Conservation (phyloP, 1,140 invertebrate genomes). For the Anthonomus grandis region DNA sequence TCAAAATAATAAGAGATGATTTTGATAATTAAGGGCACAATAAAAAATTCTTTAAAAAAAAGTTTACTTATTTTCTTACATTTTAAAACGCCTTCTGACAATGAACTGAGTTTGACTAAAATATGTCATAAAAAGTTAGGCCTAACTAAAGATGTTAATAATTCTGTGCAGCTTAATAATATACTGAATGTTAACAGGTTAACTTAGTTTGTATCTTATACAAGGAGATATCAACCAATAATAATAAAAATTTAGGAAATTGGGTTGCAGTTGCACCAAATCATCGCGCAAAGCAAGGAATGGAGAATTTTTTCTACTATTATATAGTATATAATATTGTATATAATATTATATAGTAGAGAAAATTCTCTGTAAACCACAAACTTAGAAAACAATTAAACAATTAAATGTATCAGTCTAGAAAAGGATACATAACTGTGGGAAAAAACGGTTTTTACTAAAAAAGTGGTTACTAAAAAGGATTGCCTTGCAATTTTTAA, state of each 20-base stretch:
- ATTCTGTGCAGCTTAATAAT: too few relatives aligned
- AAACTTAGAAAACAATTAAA: constrained; percentile 1
- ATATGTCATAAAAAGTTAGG: constrained; percentile 4
- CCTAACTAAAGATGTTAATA: too few relatives aligned
- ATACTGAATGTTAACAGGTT: too few relatives aligned
- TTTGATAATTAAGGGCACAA: not conserved
- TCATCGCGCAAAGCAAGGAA: not conserved
- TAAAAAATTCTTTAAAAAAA: not conserved
- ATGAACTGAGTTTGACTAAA: not conserved
- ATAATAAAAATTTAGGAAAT: too few relatives aligned
- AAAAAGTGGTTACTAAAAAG: constrained; percentile 5
- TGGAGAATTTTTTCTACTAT: too few relatives aligned
- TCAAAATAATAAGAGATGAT: not conserved
- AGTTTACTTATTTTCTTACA: not conserved
- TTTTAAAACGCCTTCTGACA: constrained; percentile 2
- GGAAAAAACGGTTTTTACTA: constrained; percentile 1
- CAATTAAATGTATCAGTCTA: not conserved
- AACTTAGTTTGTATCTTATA: too few relatives aligned
- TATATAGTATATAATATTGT: too few relatives aligned
- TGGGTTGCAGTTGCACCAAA: constrained; percentile 1
- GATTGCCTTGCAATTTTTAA: too few relatives aligned
- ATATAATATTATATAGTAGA: too few relatives aligned
- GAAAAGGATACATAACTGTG: not conserved
- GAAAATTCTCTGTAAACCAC: too few relatives aligned
- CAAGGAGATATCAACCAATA: too few relatives aligned